phyloP scores from a whole-genome alignment of 2,113 vertebrate genomes.

The Drymodes brunneopygia region DNA sequence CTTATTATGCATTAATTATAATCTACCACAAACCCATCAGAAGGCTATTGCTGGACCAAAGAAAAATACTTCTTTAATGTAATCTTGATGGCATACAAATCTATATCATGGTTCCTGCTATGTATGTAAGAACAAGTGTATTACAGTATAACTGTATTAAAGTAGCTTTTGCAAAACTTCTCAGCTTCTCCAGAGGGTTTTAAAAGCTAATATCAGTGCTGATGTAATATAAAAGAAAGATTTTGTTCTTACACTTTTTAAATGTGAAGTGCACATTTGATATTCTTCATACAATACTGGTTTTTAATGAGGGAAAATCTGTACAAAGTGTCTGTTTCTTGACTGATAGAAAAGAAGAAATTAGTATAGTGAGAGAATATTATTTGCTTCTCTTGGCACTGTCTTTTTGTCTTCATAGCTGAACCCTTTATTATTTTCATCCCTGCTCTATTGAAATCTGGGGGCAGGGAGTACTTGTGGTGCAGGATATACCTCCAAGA shows the following conservation, averaged over 20 bases:
- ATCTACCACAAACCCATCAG: neutral
- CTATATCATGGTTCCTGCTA: neutral
- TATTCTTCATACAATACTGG: neutral
- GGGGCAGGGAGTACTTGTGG: neutral
- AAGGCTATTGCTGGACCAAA: neutral
- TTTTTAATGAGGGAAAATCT: conserved; percentile 41
- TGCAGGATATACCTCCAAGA: neutral
- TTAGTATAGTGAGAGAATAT: neutral
- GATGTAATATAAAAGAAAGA: neutral
- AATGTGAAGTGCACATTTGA: neutral
- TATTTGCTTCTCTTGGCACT: neutral
- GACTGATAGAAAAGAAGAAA: conserved; percentile 5
- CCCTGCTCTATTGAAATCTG: neutral
- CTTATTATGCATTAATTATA: neutral
- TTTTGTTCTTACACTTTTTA: neutral
- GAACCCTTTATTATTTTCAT: neutral
- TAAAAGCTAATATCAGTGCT: neutral
- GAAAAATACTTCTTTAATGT: neutral
- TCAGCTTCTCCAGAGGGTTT: neutral
- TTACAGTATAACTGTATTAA: neutral
- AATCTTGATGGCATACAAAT: neutral
- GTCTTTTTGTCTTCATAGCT: neutral
- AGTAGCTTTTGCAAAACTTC: neutral
- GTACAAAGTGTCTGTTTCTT: neutral
- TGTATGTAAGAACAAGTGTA: neutral